These are phyloP conservation scores for Rynchops niger DNA, from an alignment of 2,113 vertebrate genomes.

Conservation along the genomic window DNA sequence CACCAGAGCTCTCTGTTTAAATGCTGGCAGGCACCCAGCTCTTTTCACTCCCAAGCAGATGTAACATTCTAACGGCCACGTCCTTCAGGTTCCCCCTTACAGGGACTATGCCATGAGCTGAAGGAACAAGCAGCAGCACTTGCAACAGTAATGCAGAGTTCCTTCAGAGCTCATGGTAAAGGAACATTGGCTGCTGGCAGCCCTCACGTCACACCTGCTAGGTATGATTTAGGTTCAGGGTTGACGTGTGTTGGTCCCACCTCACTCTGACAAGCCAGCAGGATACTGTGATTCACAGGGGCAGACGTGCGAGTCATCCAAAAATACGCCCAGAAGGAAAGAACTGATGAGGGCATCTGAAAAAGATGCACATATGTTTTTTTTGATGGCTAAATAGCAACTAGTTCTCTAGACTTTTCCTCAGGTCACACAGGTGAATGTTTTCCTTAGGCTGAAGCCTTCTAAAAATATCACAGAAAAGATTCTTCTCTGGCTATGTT, in stretches of 20 bases:
- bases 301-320: not conserved
- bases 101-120: not conserved
- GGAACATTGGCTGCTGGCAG: not conserved
- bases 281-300: slow-evolving; percentile 44
- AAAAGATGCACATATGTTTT: slow-evolving; percentile 23
- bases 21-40: not conserved
- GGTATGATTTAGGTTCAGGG: not conserved
- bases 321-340: slow-evolving; percentile 51
- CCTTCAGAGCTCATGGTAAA: not conserved
- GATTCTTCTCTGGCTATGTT: not conserved
- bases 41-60: not conserved
- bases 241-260: not conserved
- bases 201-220: not conserved
- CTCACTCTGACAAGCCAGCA: slow-evolving; percentile 40
- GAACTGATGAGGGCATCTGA: slow-evolving; percentile 42
- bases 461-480: slow-evolving; percentile 33
- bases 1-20: not conserved
- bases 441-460: slow-evolving; percentile 34
- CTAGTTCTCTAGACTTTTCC: slow-evolving; percentile 24
- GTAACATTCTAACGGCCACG: accelerated
- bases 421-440: slow-evolving; percentile 55
- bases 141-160: not conserved
- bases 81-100: not conserved
- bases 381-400: slow-evolving; percentile 55
- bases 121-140: not conserved